Evolutionary conservation across 2,888 invertebrate species (phyloP).

Genomic region (Drosophila suboccidentalis): DNA sequence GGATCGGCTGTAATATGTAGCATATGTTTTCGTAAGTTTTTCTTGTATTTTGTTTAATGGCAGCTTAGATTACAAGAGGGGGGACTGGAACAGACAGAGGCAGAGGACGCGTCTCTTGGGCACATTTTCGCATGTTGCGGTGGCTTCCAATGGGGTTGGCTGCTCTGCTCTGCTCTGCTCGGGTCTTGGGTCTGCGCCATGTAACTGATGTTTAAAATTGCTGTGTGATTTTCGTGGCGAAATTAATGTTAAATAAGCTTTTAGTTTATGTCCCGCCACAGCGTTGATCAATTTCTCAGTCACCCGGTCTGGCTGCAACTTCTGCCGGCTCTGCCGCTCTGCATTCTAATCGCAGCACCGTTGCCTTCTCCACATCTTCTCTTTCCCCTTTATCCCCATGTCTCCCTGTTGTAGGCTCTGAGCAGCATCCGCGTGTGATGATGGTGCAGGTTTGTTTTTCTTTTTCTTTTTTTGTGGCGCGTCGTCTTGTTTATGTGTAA

Average conservation of each 20-base stretch:
- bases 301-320: constrained; percentile 65
- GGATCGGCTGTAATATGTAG: constrained; percentile 77
- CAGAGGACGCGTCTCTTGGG: constrained; percentile 27
- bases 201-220: constrained; percentile 80
- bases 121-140: constrained; percentile 69
- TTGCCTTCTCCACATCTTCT: constrained; percentile 21
- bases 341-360: constrained; percentile 62
- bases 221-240: constrained; percentile 83
- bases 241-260: constrained; percentile 81
- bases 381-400: neutral
- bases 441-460: constrained; percentile 56
- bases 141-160: constrained; percentile 61
- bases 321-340: constrained; percentile 41
- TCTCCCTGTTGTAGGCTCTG: neutral
- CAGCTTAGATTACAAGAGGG: constrained; percentile 78
- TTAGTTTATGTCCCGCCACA: constrained; percentile 82
- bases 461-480: constrained; percentile 39
- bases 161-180: neutral
- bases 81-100: constrained; percentile 1
- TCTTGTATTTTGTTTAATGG: constrained; percentile 82
- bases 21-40: constrained; percentile 82
- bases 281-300: constrained; percentile 81
- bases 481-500: constrained; percentile 78
- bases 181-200: constrained; percentile 34
- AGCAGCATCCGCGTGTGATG: constrained; percentile 51